Conservation (phyloP, 2,888 invertebrate genomes). For the Phalera bucephala region DNA sequence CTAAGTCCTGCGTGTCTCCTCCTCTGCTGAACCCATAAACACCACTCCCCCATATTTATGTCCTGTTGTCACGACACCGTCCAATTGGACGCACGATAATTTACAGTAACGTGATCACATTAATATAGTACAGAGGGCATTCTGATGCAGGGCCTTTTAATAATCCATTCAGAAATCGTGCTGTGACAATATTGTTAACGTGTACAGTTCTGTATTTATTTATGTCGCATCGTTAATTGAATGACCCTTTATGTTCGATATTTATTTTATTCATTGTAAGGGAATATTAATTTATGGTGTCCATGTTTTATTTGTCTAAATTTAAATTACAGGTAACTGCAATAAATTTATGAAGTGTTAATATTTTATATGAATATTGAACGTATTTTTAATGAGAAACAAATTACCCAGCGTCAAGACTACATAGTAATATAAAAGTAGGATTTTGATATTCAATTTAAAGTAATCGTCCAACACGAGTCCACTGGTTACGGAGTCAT, state of each 20-base stretch:
- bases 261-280: constrained; percentile 23
- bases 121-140: constrained; percentile 53
- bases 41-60: constrained; percentile 69
- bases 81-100: constrained; percentile 77
- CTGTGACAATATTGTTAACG: constrained; percentile 57
- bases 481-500: too few species aligned
- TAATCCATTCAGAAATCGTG: constrained; percentile 52
- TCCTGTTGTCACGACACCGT: constrained; percentile 73
- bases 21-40: constrained; percentile 50
- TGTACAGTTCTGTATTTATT: constrained; percentile 41
- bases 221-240: constrained; percentile 51
- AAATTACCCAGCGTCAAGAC: too few species aligned
- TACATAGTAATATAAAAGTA: too few species aligned
- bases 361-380: too few species aligned
- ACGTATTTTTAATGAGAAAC: too few species aligned
- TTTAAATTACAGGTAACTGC: too few species aligned
- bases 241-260: constrained; percentile 31
- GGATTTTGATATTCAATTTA: too few species aligned
- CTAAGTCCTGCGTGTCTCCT: constrained; percentile 63
- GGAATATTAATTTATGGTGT: constrained; percentile 19
- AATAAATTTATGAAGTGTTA: too few species aligned
- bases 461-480: too few species aligned
- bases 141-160: constrained; percentile 62
- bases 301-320: constrained; percentile 21
- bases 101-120: constrained; percentile 71